phyloP scores from a whole-genome alignment of 2,888 invertebrate species.

The Asteroscopus sphinx region DNA sequence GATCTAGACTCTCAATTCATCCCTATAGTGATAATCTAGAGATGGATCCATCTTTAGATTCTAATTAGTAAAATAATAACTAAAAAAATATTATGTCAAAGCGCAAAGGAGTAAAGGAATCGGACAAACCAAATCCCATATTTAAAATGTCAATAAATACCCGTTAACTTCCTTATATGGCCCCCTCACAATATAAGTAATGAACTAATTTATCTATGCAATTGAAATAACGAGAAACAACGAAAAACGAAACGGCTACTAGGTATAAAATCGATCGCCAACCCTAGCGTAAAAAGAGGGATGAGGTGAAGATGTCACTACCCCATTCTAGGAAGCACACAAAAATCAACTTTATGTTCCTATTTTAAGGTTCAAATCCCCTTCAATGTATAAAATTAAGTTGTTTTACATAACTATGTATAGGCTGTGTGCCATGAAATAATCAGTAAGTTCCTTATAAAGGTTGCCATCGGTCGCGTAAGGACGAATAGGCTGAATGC shows the following conservation, averaged over 20 bases:
- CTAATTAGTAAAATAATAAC: no score
- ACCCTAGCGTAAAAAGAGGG: conserved; percentile 57
- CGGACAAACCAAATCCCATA: no score
- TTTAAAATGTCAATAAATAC: no score
- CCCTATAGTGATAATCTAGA: no score
- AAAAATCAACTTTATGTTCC: conserved; percentile 50
- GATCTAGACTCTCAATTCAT: no score
- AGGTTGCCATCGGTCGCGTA: conserved; percentile 40
- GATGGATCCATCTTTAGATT: no score
- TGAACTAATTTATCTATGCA: no score
- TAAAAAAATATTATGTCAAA: no score
- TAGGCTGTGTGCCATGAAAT: conserved; percentile 76
- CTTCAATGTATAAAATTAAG: conserved; percentile 60
- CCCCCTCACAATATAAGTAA: no score
- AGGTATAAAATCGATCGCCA: conserved; percentile 38
- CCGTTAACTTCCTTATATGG: no score
- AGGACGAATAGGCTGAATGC: conserved; percentile 24
- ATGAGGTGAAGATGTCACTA: conserved; percentile 67
- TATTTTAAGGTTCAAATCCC: conserved; percentile 46
- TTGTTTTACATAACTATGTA: conserved; percentile 77
- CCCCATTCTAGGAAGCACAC: conserved; percentile 47
- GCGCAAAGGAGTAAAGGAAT: no score
- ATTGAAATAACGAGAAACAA: neutral
- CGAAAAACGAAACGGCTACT: conserved; percentile 8
- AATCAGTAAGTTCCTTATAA: conserved; percentile 79